Evolutionary conservation across 2,888 invertebrate species (phyloP).

Genomic region (Embidobia sp.): DNA sequence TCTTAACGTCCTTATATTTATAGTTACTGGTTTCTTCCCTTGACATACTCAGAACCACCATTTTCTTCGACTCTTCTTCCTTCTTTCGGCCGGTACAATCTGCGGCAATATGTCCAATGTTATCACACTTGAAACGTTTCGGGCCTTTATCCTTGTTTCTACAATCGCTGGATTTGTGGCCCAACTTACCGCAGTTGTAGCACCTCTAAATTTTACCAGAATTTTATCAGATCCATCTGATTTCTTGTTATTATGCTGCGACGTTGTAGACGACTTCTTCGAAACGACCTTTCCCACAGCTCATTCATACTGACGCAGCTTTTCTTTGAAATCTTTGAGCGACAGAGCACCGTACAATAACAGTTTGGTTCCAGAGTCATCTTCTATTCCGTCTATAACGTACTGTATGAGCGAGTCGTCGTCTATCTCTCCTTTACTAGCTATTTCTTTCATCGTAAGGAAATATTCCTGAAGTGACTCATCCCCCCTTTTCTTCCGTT

Average conservation of each 20-base stretch:
- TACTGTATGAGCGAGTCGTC: constrained; percentile 17
- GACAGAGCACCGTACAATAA: constrained; percentile 11
- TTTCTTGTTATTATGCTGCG: too few species aligned
- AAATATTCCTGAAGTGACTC: constrained; percentile 48
- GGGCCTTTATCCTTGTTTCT: neutral
- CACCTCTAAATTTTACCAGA: neutral
- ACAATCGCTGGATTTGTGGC: neutral
- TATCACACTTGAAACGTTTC: neutral
- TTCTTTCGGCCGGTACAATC: neutral
- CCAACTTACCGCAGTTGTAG: neutral
- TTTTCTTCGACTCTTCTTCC: neutral
- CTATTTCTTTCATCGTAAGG: constrained; percentile 26
- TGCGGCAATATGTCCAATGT: neutral
- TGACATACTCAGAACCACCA: neutral
- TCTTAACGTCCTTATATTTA: constrained; percentile 22
- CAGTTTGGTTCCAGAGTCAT: constrained; percentile 15
- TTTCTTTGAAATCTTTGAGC: constrained; percentile 17
- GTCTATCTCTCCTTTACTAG: constrained; percentile 25
- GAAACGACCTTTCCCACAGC: neutral
- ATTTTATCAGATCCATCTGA: neutral
- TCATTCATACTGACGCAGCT: constrained; percentile 3
- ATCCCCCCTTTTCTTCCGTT: constrained; percentile 21
- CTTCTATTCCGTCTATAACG: neutral
- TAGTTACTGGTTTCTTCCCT: too few species aligned
- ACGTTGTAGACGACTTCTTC: too few species aligned